phyloP scores from a whole-genome alignment of 2,888 invertebrate genomes.

The Cryptus viduatorius region DNA sequence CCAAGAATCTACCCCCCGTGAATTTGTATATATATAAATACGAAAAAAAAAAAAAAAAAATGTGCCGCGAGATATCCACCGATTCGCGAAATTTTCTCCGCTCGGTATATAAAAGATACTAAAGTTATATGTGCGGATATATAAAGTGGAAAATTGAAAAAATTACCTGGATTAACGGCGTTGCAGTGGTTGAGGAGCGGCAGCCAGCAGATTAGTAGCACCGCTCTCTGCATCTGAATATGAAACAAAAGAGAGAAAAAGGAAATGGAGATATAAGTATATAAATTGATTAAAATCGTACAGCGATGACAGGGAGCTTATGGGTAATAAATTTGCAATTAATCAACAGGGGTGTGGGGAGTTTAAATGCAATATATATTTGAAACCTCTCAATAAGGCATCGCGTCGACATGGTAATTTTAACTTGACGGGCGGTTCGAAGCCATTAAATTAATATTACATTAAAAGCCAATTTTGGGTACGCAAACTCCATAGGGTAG shows the following conservation, averaged over 20 bases:
- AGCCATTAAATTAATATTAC: constrained; percentile 1
- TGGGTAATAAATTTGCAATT: background rate
- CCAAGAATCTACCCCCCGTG: background rate
- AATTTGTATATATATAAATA: constrained; percentile 28
- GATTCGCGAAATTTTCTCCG: constrained; percentile 14
- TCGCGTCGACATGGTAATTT: background rate
- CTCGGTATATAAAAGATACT: background rate
- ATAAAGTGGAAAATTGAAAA: constrained; percentile 46
- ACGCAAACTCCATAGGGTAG: background rate
- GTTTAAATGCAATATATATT: background rate
- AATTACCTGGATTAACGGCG: constrained; percentile 84
- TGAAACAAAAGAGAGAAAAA: constrained; percentile 68
- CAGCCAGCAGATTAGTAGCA: constrained; percentile 84
- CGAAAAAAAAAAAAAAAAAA: background rate
- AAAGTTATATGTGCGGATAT: background rate
- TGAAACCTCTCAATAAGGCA: background rate
- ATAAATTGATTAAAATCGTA: constrained; percentile 12
- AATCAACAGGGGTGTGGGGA: background rate
- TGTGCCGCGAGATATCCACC: background rate
- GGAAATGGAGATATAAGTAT: constrained; percentile 8
- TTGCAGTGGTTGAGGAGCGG: constrained; percentile 84
- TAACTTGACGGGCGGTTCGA: background rate
- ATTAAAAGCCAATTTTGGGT: background rate
- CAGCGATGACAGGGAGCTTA: background rate
- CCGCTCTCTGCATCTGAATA: constrained; percentile 84